Percentiles rank a stretch among this genome's conserved stretches.
Evolutionary conservation across 2,113 vertebrate genomes (phyloP).

Genomic region (Dissostichus mawsoni): DNA sequence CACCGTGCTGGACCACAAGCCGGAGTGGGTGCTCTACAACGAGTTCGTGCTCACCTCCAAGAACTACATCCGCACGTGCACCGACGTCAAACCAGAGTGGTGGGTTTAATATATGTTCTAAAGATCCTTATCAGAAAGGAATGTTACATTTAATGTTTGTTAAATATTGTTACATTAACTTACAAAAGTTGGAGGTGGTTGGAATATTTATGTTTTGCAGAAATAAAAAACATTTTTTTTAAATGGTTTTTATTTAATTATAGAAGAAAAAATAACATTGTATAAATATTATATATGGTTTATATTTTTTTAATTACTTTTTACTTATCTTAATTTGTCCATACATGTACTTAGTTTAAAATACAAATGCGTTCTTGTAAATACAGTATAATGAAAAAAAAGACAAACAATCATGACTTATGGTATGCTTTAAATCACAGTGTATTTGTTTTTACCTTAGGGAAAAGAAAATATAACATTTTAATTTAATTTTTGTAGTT

Average conservation of each 20-base stretch:
- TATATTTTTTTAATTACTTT: neutral
- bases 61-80: constrained; percentile 98
- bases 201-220: too few species aligned
- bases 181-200: neutral
- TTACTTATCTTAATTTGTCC: neutral
- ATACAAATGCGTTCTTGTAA: too few species aligned
- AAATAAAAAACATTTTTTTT: too few species aligned
- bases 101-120: constrained; percentile 70
- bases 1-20: constrained; percentile 97
- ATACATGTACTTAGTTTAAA: too few species aligned
- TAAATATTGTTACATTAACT: neutral
- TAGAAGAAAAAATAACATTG: too few species aligned
- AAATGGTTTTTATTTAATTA: too few species aligned
- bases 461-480: neutral
- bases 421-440: neutral
- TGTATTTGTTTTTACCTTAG: neutral
- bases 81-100: constrained; percentile 98
- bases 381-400: too few species aligned
- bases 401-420: too few species aligned
- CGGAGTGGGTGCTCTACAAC: constrained; percentile 98
- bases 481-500: too few species aligned
- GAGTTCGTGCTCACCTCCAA: constrained; percentile 98
- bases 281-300: neutral
- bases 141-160: too few species aligned
- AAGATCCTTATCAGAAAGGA: too few species aligned